Evolutionary conservation across 2,888 invertebrate species (phyloP).

Genomic region (Tiliacea aurago): DNA sequence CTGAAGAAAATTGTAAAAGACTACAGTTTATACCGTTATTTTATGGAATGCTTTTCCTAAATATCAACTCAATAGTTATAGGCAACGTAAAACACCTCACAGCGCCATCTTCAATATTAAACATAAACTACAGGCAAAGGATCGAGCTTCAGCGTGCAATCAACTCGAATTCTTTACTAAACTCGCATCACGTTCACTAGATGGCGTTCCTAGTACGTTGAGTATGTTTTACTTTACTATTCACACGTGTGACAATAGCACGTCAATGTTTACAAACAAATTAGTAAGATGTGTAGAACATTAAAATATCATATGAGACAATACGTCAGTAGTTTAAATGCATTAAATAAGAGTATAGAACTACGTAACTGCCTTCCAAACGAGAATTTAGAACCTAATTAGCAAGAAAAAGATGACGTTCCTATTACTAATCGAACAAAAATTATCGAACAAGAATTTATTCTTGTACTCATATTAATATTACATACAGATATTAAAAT

Average conservation of each 20-base stretch:
- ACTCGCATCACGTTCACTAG: slow-evolving; percentile 24
- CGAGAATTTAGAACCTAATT: background rate
- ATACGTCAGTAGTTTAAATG: background rate
- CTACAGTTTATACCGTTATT: rapidly evolving
- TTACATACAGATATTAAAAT: background rate
- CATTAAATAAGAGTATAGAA: background rate
- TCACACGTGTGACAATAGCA: slow-evolving; percentile 46
- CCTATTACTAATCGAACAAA: slow-evolving; percentile 2
- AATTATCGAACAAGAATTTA: slow-evolving; percentile 2
- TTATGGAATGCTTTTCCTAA: background rate
- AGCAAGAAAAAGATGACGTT: background rate
- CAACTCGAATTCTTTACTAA: slow-evolving; percentile 16
- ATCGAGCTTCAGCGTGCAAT: slow-evolving; percentile 5
- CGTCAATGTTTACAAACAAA: slow-evolving; percentile 66
- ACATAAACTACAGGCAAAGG: slow-evolving; percentile 25
- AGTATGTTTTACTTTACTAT: slow-evolving; percentile 11
- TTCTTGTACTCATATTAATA: background rate
- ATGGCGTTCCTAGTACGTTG: slow-evolving; percentile 41
- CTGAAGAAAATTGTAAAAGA: background rate
- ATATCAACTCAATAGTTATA: slow-evolving; percentile 4
- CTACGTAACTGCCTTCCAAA: background rate
- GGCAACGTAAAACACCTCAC: background rate
- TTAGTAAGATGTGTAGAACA: slow-evolving; percentile 32
- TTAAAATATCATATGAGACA: background rate
- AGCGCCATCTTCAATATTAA: slow-evolving; percentile 50